Evolutionary conservation across 1,140 invertebrate genomes (phyloP).

Genomic region (Apis laboriosa): DNA sequence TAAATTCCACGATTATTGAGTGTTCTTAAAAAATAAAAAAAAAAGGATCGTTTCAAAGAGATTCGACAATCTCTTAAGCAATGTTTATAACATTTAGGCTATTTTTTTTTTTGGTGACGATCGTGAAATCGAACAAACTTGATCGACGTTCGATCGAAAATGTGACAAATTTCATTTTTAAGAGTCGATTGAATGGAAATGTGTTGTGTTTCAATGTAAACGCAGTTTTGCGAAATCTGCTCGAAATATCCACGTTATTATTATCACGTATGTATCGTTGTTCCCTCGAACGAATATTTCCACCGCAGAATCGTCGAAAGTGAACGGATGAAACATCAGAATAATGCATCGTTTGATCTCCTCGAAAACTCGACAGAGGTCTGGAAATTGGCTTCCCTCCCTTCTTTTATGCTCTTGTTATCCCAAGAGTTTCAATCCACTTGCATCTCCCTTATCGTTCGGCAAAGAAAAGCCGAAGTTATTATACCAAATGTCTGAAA

Average conservation of each 20-base stretch:
- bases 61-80: too few species aligned
- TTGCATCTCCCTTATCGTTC: constrained; percentile 66
- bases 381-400: not conserved
- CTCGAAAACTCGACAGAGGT: not conserved
- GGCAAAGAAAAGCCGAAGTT: constrained; percentile 71
- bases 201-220: too few species aligned
- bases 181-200: too few species aligned
- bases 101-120: too few species aligned
- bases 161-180: too few species aligned
- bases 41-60: too few species aligned
- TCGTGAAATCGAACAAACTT: too few species aligned
- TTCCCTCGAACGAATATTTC: constrained; percentile 11
- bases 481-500: constrained; percentile 75
- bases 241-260: not conserved
- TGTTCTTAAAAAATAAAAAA: not conserved
- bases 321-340: not conserved
- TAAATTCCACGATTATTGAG: constrained; percentile 13
- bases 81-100: too few species aligned
- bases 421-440: constrained; percentile 47
- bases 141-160: too few species aligned
- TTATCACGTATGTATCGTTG: constrained; percentile 29
- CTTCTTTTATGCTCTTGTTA: not conserved
- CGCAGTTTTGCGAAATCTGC: too few species aligned
- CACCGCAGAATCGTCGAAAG: not conserved
- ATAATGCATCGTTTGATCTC: not conserved